Base-by-base conservation (phyloP, 2,113 vertebrate species). In the Chloropsis hardwickii region DNA sequence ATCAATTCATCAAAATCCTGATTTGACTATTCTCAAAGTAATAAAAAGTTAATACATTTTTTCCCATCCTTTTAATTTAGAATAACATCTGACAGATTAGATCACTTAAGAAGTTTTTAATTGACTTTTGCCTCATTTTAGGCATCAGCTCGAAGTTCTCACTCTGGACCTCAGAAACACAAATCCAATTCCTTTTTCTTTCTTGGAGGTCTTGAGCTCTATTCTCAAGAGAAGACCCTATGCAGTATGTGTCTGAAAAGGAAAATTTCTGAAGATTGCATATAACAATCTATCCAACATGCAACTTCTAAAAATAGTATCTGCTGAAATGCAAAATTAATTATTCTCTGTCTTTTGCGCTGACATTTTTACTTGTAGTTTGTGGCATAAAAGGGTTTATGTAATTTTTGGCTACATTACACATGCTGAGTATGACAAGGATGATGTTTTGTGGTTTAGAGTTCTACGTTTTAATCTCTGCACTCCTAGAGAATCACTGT, bases 291-390 rank as follows among this genome's bases (percentile, higher is more conserved):
- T 66, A 64, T 78, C 86, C 56, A 81, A 81, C 56, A 22, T 86
- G 56, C 16, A 8, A 89, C 69, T 84, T 83, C 81, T 84, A 92
- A 89, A 94, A 95, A 83, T 92, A 84, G 50, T 89, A 86, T 64
- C 65, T 94, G 84, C 84, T 96, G 92, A 91, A 92, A 81, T 84
- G 84, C 91, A 91, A 81, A 86, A 86, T 88, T 58, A 92, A 77
- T 96, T 94, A 84, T 89, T 92, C 93, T 84, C 51, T 76, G 84
- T 66, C 65, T 95, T 84, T 81, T 48, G 56, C 0, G 4, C 62
- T 88, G 90, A 72, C 85, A 29, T 88, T 96, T 96, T 91, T 89
- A 87, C 84, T 95, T 89, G 81, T 73, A 81, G n/a, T 87, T 93
- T 81, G 73, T 87, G 84, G 79, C 65, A 67, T 91, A 87, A 85